Evolutionary conservation across 2,888 invertebrate genomes (phyloP), one percentile per base, ranked within the genome.

Genomic region (Acleris cristana): DNA sequence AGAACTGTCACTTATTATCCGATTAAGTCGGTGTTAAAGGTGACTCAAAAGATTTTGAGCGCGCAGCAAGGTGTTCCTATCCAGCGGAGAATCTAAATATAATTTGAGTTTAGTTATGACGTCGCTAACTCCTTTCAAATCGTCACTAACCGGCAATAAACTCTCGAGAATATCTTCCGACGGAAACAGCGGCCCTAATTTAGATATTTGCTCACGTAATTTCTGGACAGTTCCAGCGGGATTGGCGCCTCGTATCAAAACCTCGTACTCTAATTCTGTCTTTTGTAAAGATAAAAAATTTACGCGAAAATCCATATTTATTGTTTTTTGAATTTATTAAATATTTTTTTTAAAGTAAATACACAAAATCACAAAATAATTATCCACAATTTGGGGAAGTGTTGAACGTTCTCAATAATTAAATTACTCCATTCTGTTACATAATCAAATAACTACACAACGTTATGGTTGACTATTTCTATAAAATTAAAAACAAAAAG

Each of bases 91-190:
- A 6, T 55, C 34, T 19, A 57, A 14, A 45, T 18, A 16, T 0
- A 26, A 6, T 48, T 21, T 57, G 2, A 48, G 23, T 14, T 45
- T 57, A 45, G 45, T 45, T 6, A 57, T 6, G 8, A 16, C 45
- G n/a, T 57, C 48, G n/a, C 57, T 57, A n/a, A 57, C 26, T 5
- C 57, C 57, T 6, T 45, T 57, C 4, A 57, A 26, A 48, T 57
- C 57, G 0, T 45, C 48, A 23, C n/a, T n/a, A 19, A 48, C 26
- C 2, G 23, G 5, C 14, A 57, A n/a, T 2, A 21, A 2, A 16
- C 57, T 57, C 48, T 57, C 45, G 3, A 57, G 57, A 10, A 57
- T 45, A 18, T 57, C 57, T 12, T 57, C 57, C 2, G 57, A 57
- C n/a, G 57, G 57, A 16, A 57, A 57, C 6, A 21, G n/a, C 1